These are phyloP conservation scores for Arbacia lixula DNA, from an alignment of 53 echinoderm and acorn worm species.

Conservation along the genomic window DNA sequence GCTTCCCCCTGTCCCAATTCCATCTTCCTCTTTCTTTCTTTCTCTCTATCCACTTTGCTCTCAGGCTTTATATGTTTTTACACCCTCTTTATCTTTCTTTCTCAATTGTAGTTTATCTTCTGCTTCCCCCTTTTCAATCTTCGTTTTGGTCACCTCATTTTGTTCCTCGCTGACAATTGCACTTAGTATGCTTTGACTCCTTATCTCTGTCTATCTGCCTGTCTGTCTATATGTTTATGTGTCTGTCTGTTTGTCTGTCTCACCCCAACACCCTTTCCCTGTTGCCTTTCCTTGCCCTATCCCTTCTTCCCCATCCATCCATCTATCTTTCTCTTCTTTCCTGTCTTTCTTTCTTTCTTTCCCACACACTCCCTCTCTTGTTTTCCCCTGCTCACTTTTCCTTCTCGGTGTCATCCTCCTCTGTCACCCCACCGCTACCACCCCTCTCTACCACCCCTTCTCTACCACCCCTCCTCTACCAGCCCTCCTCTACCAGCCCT, in stretches of 20 bases:
- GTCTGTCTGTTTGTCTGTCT: no score
- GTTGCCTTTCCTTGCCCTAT: not conserved
- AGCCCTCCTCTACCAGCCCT: no score
- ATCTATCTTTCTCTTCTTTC: not conserved
- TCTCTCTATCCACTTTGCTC: not conserved
- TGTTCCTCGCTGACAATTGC: not conserved
- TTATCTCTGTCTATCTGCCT: no score
- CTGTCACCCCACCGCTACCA: no score
- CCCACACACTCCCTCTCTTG: not conserved
- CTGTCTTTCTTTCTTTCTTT: conserved; percentile 1
- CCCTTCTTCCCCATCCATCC: not conserved
- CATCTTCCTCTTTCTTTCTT: not conserved
- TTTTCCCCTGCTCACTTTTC: not conserved
- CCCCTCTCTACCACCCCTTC: no score
- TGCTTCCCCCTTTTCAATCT: not conserved
- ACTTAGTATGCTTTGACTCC: no score
- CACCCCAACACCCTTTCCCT: no score
- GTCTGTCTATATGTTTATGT: no score
- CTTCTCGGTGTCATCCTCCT: no score
- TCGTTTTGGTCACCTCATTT: not conserved
- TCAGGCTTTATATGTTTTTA: not conserved
- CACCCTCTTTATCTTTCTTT: not conserved
- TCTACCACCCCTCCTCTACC: no score
- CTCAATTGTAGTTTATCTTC: not conserved
- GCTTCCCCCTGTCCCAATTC: not conserved